A percentile compares a stretch with the other conserved stretches of the same genome.
Evolutionary conservation across 2,113 vertebrate species (phyloP).

Genomic region (Hypocryptadius cinnamomeus): DNA sequence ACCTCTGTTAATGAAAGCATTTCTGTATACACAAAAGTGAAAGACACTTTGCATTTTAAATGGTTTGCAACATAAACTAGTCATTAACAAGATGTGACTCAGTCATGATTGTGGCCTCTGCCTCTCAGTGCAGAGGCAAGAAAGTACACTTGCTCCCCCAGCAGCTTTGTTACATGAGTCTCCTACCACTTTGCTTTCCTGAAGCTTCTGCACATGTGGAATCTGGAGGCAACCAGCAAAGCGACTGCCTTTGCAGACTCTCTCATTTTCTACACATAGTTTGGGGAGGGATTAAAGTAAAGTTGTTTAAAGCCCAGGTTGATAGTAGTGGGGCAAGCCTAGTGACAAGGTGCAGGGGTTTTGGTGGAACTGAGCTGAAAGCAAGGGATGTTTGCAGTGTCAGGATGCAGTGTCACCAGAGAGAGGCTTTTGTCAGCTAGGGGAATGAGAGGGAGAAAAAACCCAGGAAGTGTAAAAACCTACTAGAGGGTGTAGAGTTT

Average conservation of each 20-base stretch:
- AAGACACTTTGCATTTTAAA: background rate
- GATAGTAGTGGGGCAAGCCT: background rate
- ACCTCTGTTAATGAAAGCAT: background rate
- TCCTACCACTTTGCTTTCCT: background rate
- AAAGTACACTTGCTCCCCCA: background rate
- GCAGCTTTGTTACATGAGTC: background rate
- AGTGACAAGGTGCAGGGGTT: background rate
- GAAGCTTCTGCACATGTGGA: background rate
- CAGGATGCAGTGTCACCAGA: fast-evolving
- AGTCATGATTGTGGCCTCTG: background rate
- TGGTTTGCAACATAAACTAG: background rate
- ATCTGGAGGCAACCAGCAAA: background rate
- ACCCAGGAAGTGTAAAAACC: background rate
- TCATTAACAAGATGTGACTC: background rate
- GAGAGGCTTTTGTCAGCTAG: background rate
- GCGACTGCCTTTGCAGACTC: background rate
- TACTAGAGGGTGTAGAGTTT: background rate
- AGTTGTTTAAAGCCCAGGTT: background rate
- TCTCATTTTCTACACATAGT: background rate
- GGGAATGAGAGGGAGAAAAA: background rate
- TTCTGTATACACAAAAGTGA: background rate
- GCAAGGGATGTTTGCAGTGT: background rate
- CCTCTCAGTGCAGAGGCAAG: background rate
- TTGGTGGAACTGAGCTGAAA: background rate
- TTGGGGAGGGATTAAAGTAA: background rate